Base-by-base conservation (phyloP, 2,888 invertebrate genomes). In the Notocelia uddmanniana region DNA sequence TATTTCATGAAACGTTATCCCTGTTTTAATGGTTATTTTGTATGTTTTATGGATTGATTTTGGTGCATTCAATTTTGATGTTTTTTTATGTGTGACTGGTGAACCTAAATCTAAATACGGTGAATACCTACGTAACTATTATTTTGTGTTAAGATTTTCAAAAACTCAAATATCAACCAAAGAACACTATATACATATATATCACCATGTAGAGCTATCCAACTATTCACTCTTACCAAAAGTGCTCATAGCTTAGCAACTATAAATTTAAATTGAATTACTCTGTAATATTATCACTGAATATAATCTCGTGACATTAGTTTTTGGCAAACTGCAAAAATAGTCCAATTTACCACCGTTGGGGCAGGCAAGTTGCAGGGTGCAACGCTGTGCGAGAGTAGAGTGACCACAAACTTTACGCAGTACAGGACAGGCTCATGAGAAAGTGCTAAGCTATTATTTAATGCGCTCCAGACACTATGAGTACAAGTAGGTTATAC, bases 1-100 rank as follows among this genome's bases (percentile, higher is more conserved):
- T 94, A 93, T 92, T 92, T 94, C 89, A 94, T 87, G 84, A 84
- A 85, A 85, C 77, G 83, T 84, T 85, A 88, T 84, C 80, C 73
- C 68, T 76, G 77, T 80, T 81, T 85, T 84, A 81, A 83, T 80
- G 76, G 74, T 67, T 69, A 67, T 60, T 64, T 64, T 54, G 21
- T 64, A 62, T 77, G 77, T 78, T 75, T 73, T 73, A 73, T 76
- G 73, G 72, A 74, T 69, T 71, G 45, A 19, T 57, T 41, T 31
- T 41, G 66, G 34, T 18, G 37, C 23, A 23, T 52, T 13, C 10
- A 11, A 6, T 13, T 52, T 60, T 48, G 13, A 37, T 15, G 0
- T 18, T 19, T 37, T 26, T 62, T 48, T n/a, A 45, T 48, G 5
- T 18, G 23, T 9, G n/a, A n/a, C n/a, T n/a, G 41, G n/a, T 21